Evolutionary conservation across 92 coral and sea anemone species (phyloP), one percentile per base, ranked within the genome.

Genomic region (Epizoanthus illoricatus): DNA sequence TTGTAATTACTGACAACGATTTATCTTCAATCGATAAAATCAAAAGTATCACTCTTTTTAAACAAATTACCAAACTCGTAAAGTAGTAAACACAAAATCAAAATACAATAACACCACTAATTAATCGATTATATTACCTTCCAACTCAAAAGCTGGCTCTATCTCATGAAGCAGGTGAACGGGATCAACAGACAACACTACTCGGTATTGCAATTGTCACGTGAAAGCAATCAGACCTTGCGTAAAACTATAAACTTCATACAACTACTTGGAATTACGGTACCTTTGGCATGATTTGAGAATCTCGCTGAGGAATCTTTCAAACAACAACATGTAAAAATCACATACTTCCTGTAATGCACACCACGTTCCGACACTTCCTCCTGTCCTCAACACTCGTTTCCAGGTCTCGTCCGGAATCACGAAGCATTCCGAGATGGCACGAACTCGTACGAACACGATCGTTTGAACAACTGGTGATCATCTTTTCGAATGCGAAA

Each of bases 331-430:
- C 10, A 36, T 8, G 11, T 0, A 19, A 62, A 0, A 3, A n/a
- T 4, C 17, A 62, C 81, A 62, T 40, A 76, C 81, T 76, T 76
- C 81, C 81, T 76, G 81, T 40, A 12, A 16, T 21, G 33, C 1
- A 11, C 56, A n/a, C 2, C 19, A 36, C 28, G 8, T 21, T 8
- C 36, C n/a, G 4, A 16, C 16, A 11, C 33, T 58, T 59, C 64
- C 52, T 63, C 40, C 81, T 41, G 8, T 47, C 59, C 4, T 17
- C 16, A 42, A 0, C 28, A 16, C 76, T 43, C 70, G 61, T 19
- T 20, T 42, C 71, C 82, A 62, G 82, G 7, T 61, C 82, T 39
- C 52, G 8, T 74, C 19, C 60, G 36, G 13, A 42, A 20, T 63
- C 21, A 45, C 82, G 72, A 45, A 78, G 49, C 12, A 42, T 62